phyloP scores from a whole-genome alignment of 2,888 invertebrate species.

The Eristalis arbustorum region DNA sequence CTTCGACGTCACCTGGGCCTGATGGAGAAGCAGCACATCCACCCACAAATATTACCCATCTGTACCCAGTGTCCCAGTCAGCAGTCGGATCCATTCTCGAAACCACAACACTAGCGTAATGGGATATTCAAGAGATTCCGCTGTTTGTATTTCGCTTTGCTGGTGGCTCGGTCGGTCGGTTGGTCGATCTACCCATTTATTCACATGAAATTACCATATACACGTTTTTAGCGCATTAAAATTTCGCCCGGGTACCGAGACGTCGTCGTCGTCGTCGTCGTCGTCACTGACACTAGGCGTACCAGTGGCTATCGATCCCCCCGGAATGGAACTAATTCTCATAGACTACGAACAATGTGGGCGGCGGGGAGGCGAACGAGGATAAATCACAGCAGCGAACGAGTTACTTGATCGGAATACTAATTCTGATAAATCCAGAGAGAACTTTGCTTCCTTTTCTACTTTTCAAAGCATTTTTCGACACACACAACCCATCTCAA shows the following conservation, averaged over 20 bases:
- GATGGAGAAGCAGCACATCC: background rate
- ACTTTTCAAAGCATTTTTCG: conserved; percentile 34
- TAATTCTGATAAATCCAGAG: conserved; percentile 36
- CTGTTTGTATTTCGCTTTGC: conserved; percentile 57
- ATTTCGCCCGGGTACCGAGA: conserved; percentile 37
- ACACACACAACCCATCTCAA: background rate
- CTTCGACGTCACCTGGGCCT: background rate
- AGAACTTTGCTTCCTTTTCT: conserved; percentile 3
- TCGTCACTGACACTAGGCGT: background rate
- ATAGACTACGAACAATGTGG: background rate
- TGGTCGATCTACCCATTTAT: conserved; percentile 51
- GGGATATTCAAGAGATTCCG: conserved; percentile 61
- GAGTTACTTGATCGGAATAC: conserved; percentile 46
- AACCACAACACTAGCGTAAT: conserved; percentile 59
- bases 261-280: background rate
- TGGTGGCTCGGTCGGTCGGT: conserved; percentile 29
- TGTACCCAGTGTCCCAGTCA: background rate
- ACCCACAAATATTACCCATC: background rate
- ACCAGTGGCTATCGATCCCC: conserved; percentile 36
- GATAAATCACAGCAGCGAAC: conserved; percentile 64
- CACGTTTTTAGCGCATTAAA: conserved; percentile 64
- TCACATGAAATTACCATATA: conserved; percentile 67
- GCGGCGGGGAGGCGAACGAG: background rate
- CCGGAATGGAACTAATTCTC: conserved; percentile 2
- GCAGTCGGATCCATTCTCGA: background rate